phyloP scores from a whole-genome alignment of 2,888 invertebrate species.

The Pyralis farinalis region DNA sequence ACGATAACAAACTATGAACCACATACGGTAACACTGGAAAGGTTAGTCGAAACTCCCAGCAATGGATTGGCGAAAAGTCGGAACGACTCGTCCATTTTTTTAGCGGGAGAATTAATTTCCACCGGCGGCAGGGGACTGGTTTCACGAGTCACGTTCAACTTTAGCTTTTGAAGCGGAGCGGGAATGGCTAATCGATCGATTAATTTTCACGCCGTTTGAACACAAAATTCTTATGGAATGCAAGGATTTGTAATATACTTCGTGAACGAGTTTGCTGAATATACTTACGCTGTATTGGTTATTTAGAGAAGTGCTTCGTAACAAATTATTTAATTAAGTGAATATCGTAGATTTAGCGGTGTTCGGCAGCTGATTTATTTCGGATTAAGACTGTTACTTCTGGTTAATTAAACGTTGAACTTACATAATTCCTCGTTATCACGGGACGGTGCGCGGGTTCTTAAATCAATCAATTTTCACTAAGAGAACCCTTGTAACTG shows the following conservation, averaged over 20 bases:
- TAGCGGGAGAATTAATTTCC: conserved; percentile 63
- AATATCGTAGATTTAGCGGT: conserved; percentile 4
- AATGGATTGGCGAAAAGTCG: conserved; percentile 53
- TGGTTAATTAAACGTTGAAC: conserved; percentile 11
- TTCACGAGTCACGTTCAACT: conserved; percentile 65
- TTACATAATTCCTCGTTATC: conserved; percentile 12
- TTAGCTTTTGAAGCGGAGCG: conserved; percentile 59
- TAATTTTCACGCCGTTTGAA: conserved; percentile 69
- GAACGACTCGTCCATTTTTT: conserved; percentile 43
- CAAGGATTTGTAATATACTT: conserved; percentile 35
- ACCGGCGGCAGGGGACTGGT: conserved; percentile 50
- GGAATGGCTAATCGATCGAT: conserved; percentile 73
- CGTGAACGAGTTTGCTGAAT: conserved; percentile 19
- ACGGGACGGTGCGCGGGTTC: conserved; percentile 5
- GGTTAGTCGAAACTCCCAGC: conserved; percentile 39
- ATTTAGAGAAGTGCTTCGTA: neutral
- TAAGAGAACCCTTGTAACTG: conserved; percentile 5
- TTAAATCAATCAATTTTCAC: conserved; percentile 10
- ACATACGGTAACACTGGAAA: conserved; percentile 34
- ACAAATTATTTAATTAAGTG: conserved; percentile 4
- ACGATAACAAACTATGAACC: conserved; percentile 27
- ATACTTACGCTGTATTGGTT: neutral
- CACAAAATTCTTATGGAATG: conserved; percentile 53
- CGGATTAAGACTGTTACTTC: conserved; percentile 8
- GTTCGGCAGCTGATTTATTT: conserved; percentile 7